phyloP scores from a whole-genome alignment of 2,113 vertebrate species.

The Apteryx mantelli region DNA sequence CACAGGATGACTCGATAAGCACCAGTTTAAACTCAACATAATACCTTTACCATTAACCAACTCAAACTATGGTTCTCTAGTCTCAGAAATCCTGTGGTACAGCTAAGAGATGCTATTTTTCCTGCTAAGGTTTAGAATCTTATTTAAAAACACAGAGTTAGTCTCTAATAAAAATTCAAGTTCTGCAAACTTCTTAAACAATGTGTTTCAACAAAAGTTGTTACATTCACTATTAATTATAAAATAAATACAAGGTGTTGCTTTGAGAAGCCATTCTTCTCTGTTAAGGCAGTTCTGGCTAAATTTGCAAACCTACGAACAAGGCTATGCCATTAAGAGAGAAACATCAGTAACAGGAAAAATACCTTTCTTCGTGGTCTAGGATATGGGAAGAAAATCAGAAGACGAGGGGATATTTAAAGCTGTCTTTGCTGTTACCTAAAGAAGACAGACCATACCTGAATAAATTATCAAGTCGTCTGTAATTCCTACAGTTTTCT shows the following conservation, averaged over 20 bases:
- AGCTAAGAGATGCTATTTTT: background rate
- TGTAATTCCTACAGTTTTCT: slow-evolving; percentile 45
- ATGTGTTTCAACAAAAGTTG: background rate
- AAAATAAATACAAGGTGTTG: fast-evolving
- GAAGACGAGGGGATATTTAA: background rate
- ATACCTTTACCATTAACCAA: background rate
- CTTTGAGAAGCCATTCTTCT: background rate
- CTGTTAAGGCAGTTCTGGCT: background rate
- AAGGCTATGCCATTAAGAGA: background rate
- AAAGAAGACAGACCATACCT: background rate
- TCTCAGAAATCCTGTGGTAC: background rate
- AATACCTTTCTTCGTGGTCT: background rate
- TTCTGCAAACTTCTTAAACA: background rate
- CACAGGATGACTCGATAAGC: fast-evolving
- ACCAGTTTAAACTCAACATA: background rate
- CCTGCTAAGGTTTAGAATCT: background rate
- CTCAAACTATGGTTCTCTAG: background rate
- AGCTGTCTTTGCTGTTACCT: background rate
- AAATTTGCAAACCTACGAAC: background rate
- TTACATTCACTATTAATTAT: fast-evolving
- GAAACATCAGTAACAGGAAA: background rate
- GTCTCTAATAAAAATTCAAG: background rate
- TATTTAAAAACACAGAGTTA: background rate
- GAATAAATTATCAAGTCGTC: slow-evolving; percentile 43
- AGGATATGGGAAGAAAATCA: background rate